Percentiles rank a stretch among this genome's conserved stretches.
These are phyloP conservation scores for Buphagus erythrorhynchus DNA, from an alignment of 2,797 vertebrate species.

Conservation along the genomic window DNA sequence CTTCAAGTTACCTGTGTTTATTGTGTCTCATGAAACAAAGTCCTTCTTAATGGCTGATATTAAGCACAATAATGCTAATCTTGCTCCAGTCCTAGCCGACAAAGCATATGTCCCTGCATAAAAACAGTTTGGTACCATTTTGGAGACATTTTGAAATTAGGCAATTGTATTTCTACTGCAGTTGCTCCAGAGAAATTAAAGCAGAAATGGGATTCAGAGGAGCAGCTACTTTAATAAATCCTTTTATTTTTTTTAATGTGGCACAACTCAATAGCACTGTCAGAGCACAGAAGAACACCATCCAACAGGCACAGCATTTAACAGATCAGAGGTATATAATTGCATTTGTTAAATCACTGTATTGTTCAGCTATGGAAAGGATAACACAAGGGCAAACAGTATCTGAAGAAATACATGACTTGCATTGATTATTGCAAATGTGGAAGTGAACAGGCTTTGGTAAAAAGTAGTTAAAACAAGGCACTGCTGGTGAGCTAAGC, in stretches of 20 bases:
- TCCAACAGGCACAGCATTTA: not conserved
- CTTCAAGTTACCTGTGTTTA: not conserved
- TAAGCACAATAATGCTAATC: not conserved
- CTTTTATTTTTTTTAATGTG: not conserved
- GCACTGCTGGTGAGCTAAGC: not conserved
- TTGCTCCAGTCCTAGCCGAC: not conserved
- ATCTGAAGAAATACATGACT: not conserved
- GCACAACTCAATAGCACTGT: not conserved
- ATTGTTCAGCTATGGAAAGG: not conserved
- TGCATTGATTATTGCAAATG: rapidly evolving
- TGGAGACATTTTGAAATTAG: not conserved
- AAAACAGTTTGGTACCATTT: not conserved
- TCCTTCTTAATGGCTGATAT: not conserved
- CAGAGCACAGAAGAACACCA: not conserved
- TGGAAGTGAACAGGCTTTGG: not conserved
- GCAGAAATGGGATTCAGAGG: not conserved
- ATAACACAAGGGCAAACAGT: not conserved
- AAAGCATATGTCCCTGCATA: not conserved
- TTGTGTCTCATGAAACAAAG: not conserved
- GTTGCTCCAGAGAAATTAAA: not conserved
- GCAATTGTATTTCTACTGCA: not conserved
- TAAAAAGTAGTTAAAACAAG: not conserved
- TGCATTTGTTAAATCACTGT: not conserved
- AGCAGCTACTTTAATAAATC: not conserved
- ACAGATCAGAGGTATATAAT: not conserved